These are phyloP conservation scores for Isichthys henryi DNA, from an alignment of 2,113 vertebrate genomes.

Conservation along the genomic window DNA sequence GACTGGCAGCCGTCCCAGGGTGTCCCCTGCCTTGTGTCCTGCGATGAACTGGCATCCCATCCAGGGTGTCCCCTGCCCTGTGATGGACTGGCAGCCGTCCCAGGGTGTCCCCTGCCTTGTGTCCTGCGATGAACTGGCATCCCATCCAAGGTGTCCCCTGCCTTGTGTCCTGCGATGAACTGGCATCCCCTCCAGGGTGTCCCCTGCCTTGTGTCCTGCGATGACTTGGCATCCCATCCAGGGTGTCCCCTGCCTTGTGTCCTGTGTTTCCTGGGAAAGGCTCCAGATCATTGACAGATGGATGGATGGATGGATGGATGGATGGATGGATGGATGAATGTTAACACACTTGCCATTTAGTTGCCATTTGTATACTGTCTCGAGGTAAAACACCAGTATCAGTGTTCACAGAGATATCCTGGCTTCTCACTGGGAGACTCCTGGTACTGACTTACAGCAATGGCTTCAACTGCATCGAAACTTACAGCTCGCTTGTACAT, in stretches of 20 bases:
- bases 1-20: not conserved
- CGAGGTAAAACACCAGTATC: not conserved
- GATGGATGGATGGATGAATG: not conserved
- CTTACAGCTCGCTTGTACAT: not conserved
- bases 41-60: not conserved
- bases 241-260: not conserved
- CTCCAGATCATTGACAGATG: not conserved
- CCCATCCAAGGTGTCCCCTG: no score
- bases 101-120: no score
- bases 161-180: no score
- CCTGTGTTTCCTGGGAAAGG: not conserved
- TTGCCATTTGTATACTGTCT: not conserved
- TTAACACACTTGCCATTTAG: not conserved
- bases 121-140: no score
- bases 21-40: not conserved
- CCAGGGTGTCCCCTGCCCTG: not conserved
- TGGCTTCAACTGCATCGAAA: not conserved
- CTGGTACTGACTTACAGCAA: not conserved
- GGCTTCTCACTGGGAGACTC: not conserved
- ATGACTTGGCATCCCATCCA: not conserved
- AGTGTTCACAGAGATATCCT: not conserved
- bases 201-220: not conserved
- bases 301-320: not conserved
- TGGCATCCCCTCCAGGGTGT: not conserved
- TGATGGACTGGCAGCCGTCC: not conserved